A percentile compares a stretch with the other conserved stretches of the same genome.
phyloP scores from a whole-genome alignment of 2,888 invertebrate genomes.

The Steinernema scapterisci region DNA sequence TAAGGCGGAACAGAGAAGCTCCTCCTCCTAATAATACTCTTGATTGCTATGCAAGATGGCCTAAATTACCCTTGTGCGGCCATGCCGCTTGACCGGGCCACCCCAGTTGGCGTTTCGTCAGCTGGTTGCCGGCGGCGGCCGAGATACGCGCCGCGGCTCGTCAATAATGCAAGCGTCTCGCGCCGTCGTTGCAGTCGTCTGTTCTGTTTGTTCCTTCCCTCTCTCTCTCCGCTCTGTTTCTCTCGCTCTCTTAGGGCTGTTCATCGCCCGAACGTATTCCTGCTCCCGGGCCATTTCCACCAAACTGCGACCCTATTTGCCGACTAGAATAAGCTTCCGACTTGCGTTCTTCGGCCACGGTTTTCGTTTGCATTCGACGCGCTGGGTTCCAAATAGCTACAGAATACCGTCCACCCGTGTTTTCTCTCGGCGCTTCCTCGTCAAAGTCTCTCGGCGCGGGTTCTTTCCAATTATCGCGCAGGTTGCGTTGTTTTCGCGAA shows the following conservation, averaged over 20 bases:
- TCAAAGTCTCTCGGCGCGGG: neutral
- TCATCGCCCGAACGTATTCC: slow-evolving; percentile 23
- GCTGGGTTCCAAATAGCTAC: neutral
- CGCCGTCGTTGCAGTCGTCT: slow-evolving; percentile 28
- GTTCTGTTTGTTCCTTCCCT: slow-evolving; percentile 22
- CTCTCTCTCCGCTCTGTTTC: slow-evolving; percentile 16
- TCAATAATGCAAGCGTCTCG: slow-evolving; percentile 30
- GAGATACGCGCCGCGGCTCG: slow-evolving; percentile 21
- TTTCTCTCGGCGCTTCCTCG: neutral
- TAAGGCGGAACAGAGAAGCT: too few relatives aligned
- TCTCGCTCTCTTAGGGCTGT: neutral
- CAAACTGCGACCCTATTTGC: slow-evolving; percentile 29
- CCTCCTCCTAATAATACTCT: too few relatives aligned
- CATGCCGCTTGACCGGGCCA: slow-evolving; percentile 23
- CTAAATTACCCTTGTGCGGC: too few relatives aligned
- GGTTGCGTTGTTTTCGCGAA: too few relatives aligned
- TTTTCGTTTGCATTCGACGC: neutral
- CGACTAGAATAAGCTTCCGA: slow-evolving; percentile 11
- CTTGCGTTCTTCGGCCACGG: neutral
- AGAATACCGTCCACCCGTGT: neutral
- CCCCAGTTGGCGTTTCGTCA: slow-evolving; percentile 14
- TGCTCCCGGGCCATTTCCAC: slow-evolving; percentile 33
- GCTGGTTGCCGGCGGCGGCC: slow-evolving; percentile 17
- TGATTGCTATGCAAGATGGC: too few relatives aligned
- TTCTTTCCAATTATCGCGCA: neutral